Conservation (phyloP, 2,888 invertebrate species). For the Shargacucullia verbasci region DNA sequence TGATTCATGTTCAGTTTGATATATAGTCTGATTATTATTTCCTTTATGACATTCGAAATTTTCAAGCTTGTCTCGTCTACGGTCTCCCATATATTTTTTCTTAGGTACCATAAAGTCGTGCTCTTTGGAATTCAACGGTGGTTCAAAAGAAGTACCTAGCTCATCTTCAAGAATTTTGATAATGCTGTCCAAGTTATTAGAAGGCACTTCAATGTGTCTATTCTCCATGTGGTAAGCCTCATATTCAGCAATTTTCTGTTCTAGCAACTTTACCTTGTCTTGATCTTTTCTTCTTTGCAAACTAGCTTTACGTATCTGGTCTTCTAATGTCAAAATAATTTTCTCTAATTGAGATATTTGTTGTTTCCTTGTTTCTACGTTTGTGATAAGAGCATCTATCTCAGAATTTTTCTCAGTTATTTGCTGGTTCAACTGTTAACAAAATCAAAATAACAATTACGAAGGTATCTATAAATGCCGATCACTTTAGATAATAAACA, state of each 20-base stretch:
- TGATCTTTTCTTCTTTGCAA: constrained; percentile 71
- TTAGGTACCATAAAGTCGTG: constrained; percentile 46
- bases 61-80: constrained; percentile 51
- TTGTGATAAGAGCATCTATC: constrained; percentile 70
- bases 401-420: constrained; percentile 75
- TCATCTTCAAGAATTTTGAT: constrained; percentile 83
- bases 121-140: constrained; percentile 45
- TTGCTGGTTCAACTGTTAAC: constrained; percentile 71
- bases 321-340: constrained; percentile 79
- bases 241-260: constrained; percentile 70
- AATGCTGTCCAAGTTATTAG: constrained; percentile 76
- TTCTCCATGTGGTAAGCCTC: constrained; percentile 63
- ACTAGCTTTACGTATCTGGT: constrained; percentile 69
- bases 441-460: constrained; percentile 10
- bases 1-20: constrained; percentile 57
- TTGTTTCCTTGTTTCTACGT: constrained; percentile 70
- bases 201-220: constrained; percentile 62
- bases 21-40: constrained; percentile 41
- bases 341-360: constrained; percentile 78
- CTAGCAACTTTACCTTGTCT: constrained; percentile 69
- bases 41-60: constrained; percentile 53
- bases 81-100: constrained; percentile 52
- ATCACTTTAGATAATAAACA: too few species aligned
- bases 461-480: too few species aligned
- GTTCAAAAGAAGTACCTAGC: constrained; percentile 68